phyloP scores from a whole-genome alignment of 2,113 vertebrate genomes.

The Pterocles orientalis region DNA sequence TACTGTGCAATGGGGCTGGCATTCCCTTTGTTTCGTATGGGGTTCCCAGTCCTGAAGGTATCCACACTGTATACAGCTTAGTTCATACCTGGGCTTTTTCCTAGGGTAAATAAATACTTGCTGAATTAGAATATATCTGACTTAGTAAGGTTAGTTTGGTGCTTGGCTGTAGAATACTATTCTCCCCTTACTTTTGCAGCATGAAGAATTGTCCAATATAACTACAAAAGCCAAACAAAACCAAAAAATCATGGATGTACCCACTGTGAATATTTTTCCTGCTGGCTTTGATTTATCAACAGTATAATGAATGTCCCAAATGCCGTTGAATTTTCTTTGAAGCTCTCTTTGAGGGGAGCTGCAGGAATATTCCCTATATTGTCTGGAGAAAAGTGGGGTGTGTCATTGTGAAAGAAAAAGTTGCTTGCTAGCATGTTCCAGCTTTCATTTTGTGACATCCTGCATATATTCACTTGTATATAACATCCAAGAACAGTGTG shows the following conservation, averaged over 20 bases:
- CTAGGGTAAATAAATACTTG: not conserved
- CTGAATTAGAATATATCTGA: not conserved
- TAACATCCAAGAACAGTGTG: not conserved
- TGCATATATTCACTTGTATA: not conserved
- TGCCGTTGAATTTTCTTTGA: not conserved
- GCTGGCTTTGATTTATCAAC: not conserved
- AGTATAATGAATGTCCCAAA: not conserved
- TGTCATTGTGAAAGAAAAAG: not conserved
- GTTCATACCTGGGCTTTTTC: not conserved
- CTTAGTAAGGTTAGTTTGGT: not conserved
- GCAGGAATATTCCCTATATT: not conserved
- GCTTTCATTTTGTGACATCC: not conserved
- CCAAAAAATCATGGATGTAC: not conserved
- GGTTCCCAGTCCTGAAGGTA: not conserved
- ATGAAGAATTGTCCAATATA: not conserved
- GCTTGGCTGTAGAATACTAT: not conserved
- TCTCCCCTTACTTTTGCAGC: accelerated
- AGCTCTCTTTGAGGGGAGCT: not conserved
- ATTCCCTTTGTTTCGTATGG: not conserved
- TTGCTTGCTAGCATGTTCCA: not conserved
- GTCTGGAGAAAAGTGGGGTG: not conserved
- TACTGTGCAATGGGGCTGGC: accelerated
- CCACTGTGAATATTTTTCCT: not conserved
- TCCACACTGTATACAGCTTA: not conserved
- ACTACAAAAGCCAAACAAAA: not conserved